Evolutionary conservation across 2,113 vertebrate genomes (phyloP).

Genomic region (Myxocyprinus asiaticus): DNA sequence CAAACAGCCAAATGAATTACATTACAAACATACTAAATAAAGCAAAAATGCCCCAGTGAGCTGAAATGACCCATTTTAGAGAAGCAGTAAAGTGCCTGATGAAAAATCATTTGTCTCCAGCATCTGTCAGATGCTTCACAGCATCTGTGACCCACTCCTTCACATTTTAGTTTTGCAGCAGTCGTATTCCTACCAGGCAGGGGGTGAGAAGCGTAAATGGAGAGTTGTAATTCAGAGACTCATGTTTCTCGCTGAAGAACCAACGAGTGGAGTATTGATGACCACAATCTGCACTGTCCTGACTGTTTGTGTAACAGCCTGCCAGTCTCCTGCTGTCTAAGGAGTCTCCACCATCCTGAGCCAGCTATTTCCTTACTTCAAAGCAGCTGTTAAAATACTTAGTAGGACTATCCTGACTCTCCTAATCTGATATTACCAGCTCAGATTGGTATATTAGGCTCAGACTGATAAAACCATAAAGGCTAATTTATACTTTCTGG

Average conservation of each 20-base stretch:
- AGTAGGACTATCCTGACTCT: constrained; percentile 36
- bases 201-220: constrained; percentile 11
- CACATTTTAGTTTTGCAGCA: constrained; percentile 20
- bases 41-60: constrained; percentile 45
- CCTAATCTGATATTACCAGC: constrained; percentile 12
- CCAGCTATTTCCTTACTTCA: constrained; percentile 61
- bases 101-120: constrained; percentile 62
- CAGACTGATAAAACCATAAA: too few relatives aligned
- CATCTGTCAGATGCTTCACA: constrained; percentile 43
- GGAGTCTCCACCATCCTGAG: constrained; percentile 52
- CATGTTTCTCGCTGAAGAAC: constrained; percentile 53
- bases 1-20: constrained; percentile 43
- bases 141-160: constrained; percentile 39
- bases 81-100: constrained; percentile 55
- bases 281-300: constrained; percentile 45
- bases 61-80: constrained; percentile 61
- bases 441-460: background rate
- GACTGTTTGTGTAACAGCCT: constrained; percentile 44
- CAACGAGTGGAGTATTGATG: constrained; percentile 38
- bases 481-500: too few relatives aligned
- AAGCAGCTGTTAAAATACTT: constrained; percentile 52
- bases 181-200: constrained; percentile 20
- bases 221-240: constrained; percentile 52
- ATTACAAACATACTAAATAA: constrained; percentile 32
- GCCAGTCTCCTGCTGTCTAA: constrained; percentile 58